Percentiles rank a stretch among this genome's conserved stretches.
phyloP scores from a whole-genome alignment of 2,888 invertebrate genomes.

The Nymphalis c-album region DNA sequence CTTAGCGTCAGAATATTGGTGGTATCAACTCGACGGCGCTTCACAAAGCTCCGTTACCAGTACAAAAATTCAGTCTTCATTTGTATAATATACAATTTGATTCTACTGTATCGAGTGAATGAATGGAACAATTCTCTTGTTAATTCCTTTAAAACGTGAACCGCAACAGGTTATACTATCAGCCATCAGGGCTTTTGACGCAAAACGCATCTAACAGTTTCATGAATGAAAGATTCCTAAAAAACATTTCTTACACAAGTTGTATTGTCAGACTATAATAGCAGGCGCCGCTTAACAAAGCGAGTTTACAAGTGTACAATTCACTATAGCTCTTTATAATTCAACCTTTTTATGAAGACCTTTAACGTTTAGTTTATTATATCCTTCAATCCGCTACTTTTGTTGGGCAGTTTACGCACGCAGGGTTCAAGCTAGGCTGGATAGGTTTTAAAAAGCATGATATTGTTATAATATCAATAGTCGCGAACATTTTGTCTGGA shows the following conservation, averaged over 20 bases:
- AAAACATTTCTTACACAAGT: slow-evolving; percentile 81
- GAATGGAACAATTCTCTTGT: slow-evolving; percentile 41
- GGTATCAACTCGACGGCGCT: no score
- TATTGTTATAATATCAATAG: slow-evolving; percentile 79
- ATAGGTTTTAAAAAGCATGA: slow-evolving; percentile 74
- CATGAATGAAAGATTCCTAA: slow-evolving; percentile 78
- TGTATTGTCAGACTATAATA: slow-evolving; percentile 78
- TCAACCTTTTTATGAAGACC: slow-evolving; percentile 65
- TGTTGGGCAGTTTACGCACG: slow-evolving; percentile 42
- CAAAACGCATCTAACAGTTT: slow-evolving; percentile 73
- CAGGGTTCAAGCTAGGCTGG: slow-evolving; percentile 56
- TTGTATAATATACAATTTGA: slow-evolving; percentile 9
- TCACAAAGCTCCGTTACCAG: no score
- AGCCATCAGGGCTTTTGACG: slow-evolving; percentile 66
- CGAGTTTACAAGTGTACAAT: slow-evolving; percentile 79
- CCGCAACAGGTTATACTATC: slow-evolving; percentile 74
- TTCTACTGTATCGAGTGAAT: slow-evolving; percentile 2
- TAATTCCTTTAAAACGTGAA: slow-evolving; percentile 53
- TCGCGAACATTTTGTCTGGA: slow-evolving; percentile 73
- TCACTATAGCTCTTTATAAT: slow-evolving; percentile 78
- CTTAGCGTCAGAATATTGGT: no score
- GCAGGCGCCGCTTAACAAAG: slow-evolving; percentile 77
- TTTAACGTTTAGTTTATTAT: slow-evolving; percentile 52
- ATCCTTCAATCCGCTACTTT: slow-evolving; percentile 46
- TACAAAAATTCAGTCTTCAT: slow-evolving; percentile 1